These are phyloP conservation scores for Bombus confusus DNA, from an alignment of 1,140 invertebrate genomes.

Conservation along the genomic window DNA sequence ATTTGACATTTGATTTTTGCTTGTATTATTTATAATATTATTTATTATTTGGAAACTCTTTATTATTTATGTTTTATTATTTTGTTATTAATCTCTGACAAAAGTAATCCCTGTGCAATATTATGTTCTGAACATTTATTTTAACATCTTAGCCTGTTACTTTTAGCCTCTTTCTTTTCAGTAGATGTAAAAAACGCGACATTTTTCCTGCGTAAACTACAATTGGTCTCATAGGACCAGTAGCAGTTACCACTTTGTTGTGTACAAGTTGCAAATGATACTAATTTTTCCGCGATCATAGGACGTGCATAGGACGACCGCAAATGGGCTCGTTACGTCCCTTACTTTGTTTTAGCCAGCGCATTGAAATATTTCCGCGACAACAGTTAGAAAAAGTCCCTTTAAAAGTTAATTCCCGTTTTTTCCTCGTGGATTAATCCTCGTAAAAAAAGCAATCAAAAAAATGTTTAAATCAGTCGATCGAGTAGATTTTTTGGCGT, in stretches of 20 bases:
- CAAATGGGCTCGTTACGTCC: background rate
- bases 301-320: background rate
- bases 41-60: background rate
- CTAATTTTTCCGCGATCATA: conserved; percentile 24
- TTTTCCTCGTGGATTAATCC: background rate
- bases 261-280: background rate
- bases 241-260: background rate
- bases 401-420: background rate
- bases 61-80: background rate
- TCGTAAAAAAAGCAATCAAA: background rate
- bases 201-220: background rate
- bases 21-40: background rate
- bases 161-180: background rate
- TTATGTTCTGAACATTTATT: background rate
- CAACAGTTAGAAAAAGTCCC: background rate
- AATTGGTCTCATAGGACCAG: background rate
- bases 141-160: too few relatives aligned
- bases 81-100: background rate
- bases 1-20: too few relatives aligned
- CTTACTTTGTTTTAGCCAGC: background rate
- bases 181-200: too few relatives aligned
- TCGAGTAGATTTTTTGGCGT: background rate
- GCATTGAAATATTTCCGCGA: background rate
- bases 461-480: background rate
- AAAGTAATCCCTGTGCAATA: background rate